Evolutionary conservation across 2,888 invertebrate species (phyloP), one percentile per base, ranked within the genome.

Genomic region (Anticlea derivata): DNA sequence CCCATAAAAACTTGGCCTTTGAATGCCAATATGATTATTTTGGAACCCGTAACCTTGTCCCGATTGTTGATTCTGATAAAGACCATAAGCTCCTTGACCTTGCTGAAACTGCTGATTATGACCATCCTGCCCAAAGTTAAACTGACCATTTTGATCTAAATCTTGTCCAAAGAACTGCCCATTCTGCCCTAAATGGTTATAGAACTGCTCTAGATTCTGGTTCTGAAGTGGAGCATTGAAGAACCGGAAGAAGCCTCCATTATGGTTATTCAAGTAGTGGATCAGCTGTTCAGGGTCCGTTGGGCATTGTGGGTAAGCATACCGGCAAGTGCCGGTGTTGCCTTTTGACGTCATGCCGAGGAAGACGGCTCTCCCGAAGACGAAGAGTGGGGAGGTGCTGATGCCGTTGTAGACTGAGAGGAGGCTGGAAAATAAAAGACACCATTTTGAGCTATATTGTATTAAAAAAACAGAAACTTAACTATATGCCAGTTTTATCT

Each of bases 161-260:
- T 40, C 22, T 26, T 35, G 31, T 5, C 37, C 43, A 39, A 40
- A 23, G n/a, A 35, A 37, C 34, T 70, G 67, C 0, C 65, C 73
- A 45, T 69, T 69, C 29, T 73, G 74, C 0, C 68, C 68, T 20
- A 86, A 65, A 33, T 85, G 83, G 40, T 81, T 73, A 39, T 86
- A 86, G 40, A 88, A 84, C 52, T 90, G 86, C 37, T 87, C 74
- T 0, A 88, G 39, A 41, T 81, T 79, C 26, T 83, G 85, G 10
- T 66, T 60, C 5, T 68, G 60, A 5, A 64, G 43, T 65, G 86
- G 38, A 33, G 34, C 43, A 56, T 92, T 94, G 71, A 96, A 96
- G 73, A 95, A 95, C 55, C 95, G 91, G 73, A 96, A 96, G 80
- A 96, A 96, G 1, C 96, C 96, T 29, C 96, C 96, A 48, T 96